Evolutionary conservation across 2,113 vertebrate species (phyloP).

Genomic region (Polypterus bichir): DNA sequence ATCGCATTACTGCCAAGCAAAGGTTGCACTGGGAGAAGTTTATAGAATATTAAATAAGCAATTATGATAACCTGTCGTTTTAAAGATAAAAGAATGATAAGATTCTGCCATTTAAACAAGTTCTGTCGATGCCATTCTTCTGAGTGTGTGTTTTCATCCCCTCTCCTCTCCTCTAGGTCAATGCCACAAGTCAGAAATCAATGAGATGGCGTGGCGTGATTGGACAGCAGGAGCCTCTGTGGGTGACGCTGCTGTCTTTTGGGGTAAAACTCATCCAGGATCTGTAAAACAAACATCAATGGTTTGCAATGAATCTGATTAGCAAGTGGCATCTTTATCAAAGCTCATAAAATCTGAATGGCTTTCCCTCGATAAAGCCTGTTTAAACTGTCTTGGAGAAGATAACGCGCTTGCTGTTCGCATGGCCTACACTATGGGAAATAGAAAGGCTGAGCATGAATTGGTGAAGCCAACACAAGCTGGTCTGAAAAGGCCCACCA

Average conservation of each 20-base stretch:
- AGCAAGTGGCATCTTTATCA: conserved; percentile 82
- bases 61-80: conserved; percentile 60
- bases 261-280: too few relatives aligned
- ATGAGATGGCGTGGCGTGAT: conserved; percentile 29
- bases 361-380: conserved; percentile 91
- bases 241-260: too few relatives aligned
- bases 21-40: conserved; percentile 42
- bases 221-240: not conserved
- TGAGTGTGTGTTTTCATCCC: too few relatives aligned
- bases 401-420: conserved; percentile 73
- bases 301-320: conserved; percentile 55
- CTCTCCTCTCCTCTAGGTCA: not conserved
- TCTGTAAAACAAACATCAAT: conserved; percentile 5
- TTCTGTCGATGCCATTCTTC: conserved; percentile 25
- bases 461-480: too few relatives aligned
- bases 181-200: conserved; percentile 10
- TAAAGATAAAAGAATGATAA: conserved; percentile 63
- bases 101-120: conserved; percentile 37
- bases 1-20: conserved; percentile 46
- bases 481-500: too few relatives aligned
- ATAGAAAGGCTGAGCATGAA: too few relatives aligned
- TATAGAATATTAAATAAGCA: conserved; percentile 76
- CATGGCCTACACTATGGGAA: conserved; percentile 28
- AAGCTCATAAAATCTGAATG: conserved; percentile 96
- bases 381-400: conserved; percentile 88